These are phyloP conservation scores for Electrophaes corylata DNA, from an alignment of 2,888 invertebrate genomes.

Conservation along the genomic window DNA sequence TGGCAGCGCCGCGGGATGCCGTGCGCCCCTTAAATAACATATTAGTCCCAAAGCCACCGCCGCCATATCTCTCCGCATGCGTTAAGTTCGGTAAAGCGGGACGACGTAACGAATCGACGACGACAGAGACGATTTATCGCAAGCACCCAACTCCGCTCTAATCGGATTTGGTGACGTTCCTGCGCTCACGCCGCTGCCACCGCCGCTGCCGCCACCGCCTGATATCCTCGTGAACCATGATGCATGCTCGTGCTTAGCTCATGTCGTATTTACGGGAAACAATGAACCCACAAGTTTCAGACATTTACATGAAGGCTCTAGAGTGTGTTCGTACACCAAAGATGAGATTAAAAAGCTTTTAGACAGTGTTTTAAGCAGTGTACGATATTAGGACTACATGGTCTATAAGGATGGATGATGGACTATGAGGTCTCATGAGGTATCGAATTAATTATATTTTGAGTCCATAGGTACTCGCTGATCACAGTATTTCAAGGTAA, in stretches of 20 bases:
- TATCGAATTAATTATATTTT: too few species aligned
- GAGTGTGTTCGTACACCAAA: too few species aligned
- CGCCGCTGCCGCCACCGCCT: background rate
- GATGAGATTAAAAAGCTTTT: too few species aligned
- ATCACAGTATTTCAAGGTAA: too few species aligned
- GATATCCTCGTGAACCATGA: constrained; percentile 4
- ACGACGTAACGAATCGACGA: constrained; percentile 77
- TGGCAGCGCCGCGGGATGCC: constrained; percentile 75
- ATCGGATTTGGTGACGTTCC: constrained; percentile 67
- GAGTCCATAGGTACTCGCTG: too few species aligned
- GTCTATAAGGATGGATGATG: too few species aligned
- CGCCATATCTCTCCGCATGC: constrained; percentile 70
- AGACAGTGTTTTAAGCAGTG: too few species aligned
- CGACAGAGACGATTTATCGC: constrained; percentile 78
- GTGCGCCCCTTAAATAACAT: constrained; percentile 72
- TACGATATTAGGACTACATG: too few species aligned
- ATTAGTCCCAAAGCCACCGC: constrained; percentile 78
- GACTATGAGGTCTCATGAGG: too few species aligned
- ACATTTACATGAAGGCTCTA: too few species aligned
- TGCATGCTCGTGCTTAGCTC: constrained; percentile 4
- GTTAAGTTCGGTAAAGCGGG: constrained; percentile 71
- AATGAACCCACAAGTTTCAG: background rate
- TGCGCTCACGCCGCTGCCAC: constrained; percentile 2
- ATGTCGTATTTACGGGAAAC: constrained; percentile 12
- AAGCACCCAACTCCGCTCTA: constrained; percentile 67